Conservation (phyloP, 2,888 invertebrate genomes). For the Orthosia gracilis region DNA sequence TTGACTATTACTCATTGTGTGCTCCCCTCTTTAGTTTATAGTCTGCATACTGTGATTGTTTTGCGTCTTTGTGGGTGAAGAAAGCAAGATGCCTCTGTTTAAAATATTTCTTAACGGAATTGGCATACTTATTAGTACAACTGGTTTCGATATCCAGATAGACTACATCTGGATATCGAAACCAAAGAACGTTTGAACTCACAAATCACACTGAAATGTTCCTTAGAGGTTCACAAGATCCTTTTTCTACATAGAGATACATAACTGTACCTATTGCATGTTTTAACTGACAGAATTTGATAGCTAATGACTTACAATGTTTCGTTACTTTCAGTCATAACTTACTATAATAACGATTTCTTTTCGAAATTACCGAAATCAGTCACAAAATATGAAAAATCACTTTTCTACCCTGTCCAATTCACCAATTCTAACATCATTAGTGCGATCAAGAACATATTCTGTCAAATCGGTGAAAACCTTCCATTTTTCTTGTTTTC, state of each 20-base stretch:
- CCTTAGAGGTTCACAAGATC: no score
- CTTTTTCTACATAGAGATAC: no score
- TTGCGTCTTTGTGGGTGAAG: constrained; percentile 56
- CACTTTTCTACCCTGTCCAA: neutral
- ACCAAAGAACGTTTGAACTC: neutral
- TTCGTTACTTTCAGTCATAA: neutral
- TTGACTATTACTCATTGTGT: constrained; percentile 79
- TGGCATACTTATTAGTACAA: neutral
- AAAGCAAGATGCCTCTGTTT: constrained; percentile 35
- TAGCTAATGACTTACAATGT: neutral
- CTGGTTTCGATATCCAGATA: neutral
- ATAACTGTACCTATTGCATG: neutral
- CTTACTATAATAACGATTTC: neutral
- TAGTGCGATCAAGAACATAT: constrained; percentile 35
- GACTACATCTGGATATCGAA: no score
- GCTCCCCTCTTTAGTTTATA: constrained; percentile 70
- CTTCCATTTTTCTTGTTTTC: constrained; percentile 61
- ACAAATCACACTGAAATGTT: neutral
- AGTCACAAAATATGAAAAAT: constrained; percentile 12
- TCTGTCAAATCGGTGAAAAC: constrained; percentile 35
- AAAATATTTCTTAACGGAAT: neutral
- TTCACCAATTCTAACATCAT: neutral
- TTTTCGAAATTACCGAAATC: constrained; percentile 10
- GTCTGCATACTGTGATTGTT: constrained; percentile 68
- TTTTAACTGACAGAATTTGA: neutral